Base-by-base conservation (phyloP, 2,113 vertebrate genomes). In the Sorex fumeus region DNA sequence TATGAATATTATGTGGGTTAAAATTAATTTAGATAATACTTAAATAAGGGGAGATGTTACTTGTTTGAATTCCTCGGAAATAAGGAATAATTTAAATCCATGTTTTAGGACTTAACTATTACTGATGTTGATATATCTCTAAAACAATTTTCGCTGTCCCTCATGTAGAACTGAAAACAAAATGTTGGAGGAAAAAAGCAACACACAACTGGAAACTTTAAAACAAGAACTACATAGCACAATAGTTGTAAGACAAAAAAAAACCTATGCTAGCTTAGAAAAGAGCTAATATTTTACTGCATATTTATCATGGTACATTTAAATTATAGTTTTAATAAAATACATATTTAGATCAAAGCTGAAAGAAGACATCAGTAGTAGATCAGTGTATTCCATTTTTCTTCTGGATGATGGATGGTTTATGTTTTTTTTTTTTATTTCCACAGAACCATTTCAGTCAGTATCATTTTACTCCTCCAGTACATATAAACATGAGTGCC, bases 261-360 rank as follows among this genome's bases (percentile, higher is more conserved):
- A 98, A 97, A 83, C 70, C 97, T 98, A 98, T 95, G 97, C 97
- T 98, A 98, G 96, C 97, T 97, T 97, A 97, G 97, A 97, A 97
- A 97, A 97, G 95, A 97, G 93, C 96, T 98, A 97, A 96, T 93
- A 97, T 74, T 97, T 98, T 97, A 97, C 98, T 98, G 98, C 96
- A 96, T 98, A 97, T 98, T 98, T 98, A 96, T 97, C 97, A 97
- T 97, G 95, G 97, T 98, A 98, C 94, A 98, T 97, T 98, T 98
- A 98, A 98, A 98, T 98, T 98, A 98, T 97, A 97, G 95, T 97
- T 98, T 98, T 98, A 98, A 98, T 98, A 98, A 98, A 98, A 98
- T 98, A 98, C 97, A 98, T 98, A 97, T 98, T 98, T 98, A 98
- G 97, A 96, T 97, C 97, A 97, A 98, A 98, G 97, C 95, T 98